Conservation (phyloP, 2,113 vertebrate genomes). For the Jaculus jaculus region DNA sequence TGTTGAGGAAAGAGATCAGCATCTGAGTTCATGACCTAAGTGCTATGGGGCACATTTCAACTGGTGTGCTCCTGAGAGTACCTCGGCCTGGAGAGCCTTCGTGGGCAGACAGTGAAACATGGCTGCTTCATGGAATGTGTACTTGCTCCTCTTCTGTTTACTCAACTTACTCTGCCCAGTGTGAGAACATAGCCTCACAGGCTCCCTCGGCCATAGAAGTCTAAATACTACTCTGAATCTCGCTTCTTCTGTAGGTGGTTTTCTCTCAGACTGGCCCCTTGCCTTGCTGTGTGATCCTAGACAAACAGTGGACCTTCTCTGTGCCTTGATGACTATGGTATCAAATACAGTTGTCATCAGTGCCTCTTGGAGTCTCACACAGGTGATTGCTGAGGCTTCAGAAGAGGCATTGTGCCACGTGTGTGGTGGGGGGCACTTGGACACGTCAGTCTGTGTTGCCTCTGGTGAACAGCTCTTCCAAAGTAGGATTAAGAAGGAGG, state of each 20-base stretch:
- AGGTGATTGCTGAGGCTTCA: neutral
- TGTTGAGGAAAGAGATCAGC: slow-evolving; percentile 18
- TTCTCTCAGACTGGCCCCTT: neutral
- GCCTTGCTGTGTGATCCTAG: neutral
- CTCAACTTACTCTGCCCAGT: neutral
- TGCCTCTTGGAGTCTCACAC: neutral
- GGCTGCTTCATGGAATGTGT: slow-evolving; percentile 5
- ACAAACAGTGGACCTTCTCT: neutral
- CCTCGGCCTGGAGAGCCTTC: neutral
- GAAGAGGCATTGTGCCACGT: neutral
- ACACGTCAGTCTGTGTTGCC: neutral
- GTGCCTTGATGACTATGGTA: slow-evolving; percentile 15
- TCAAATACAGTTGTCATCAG: neutral
- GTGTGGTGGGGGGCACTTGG: neutral
- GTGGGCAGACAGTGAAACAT: neutral
- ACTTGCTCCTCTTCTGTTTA: neutral
- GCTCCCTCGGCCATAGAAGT: slow-evolving; percentile 16
- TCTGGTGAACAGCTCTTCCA: slow-evolving; percentile 6
- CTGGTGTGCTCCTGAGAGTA: neutral
- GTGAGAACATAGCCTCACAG: neutral
- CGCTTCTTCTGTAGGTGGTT: neutral
- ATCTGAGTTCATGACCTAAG: neutral
- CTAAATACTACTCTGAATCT: neutral
- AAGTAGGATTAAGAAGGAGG: neutral
- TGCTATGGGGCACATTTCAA: neutral